phyloP scores from a whole-genome alignment of 1,140 invertebrate genomes.

The Euborellia annulipes region DNA sequence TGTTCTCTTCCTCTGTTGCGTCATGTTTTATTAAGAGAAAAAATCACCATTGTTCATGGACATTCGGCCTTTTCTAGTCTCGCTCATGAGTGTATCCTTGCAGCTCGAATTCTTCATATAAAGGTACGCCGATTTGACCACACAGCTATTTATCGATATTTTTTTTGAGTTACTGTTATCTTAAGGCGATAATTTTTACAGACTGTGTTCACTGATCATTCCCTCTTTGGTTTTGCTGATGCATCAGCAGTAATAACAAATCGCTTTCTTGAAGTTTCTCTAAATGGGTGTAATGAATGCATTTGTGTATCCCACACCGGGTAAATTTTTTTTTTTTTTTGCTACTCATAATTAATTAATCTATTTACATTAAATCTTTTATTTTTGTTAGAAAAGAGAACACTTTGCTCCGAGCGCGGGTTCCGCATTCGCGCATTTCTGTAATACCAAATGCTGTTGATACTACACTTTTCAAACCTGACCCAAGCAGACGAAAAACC shows the following conservation, averaged over 20 bases:
- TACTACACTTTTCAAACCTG: slow-evolving; percentile 76
- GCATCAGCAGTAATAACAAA: slow-evolving; percentile 94
- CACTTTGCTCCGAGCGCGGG: slow-evolving; percentile 83
- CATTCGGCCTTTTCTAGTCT: slow-evolving; percentile 97
- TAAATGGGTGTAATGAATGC: slow-evolving; percentile 83
- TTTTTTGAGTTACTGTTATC: too few species aligned
- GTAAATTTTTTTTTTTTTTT: too few species aligned
- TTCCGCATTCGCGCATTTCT: slow-evolving; percentile 72
- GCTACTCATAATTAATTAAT: too few species aligned
- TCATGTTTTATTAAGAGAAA: slow-evolving; percentile 81
- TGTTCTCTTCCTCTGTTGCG: slow-evolving; percentile 79
- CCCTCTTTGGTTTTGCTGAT: slow-evolving; percentile 98
- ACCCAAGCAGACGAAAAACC: slow-evolving; percentile 43
- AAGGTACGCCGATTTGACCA: too few species aligned
- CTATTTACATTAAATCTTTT: too few species aligned
- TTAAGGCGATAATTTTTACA: too few species aligned
- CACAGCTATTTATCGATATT: too few species aligned
- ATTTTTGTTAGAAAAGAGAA: slow-evolving; percentile 76
- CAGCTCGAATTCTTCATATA: slow-evolving; percentile 76
- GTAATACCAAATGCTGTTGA: slow-evolving; percentile 99
- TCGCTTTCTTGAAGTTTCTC: slow-evolving; percentile 83
- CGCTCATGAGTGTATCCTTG: slow-evolving; percentile 90
- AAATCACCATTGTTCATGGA: slow-evolving; percentile 89
- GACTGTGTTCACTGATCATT: slow-evolving; percentile 98
- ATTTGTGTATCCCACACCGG: slow-evolving; percentile 97